Percentiles rank a stretch among this genome's conserved stretches.
Evolutionary conservation across 2,888 invertebrate genomes (phyloP).

Genomic region (Pristionchus mayeri): DNA sequence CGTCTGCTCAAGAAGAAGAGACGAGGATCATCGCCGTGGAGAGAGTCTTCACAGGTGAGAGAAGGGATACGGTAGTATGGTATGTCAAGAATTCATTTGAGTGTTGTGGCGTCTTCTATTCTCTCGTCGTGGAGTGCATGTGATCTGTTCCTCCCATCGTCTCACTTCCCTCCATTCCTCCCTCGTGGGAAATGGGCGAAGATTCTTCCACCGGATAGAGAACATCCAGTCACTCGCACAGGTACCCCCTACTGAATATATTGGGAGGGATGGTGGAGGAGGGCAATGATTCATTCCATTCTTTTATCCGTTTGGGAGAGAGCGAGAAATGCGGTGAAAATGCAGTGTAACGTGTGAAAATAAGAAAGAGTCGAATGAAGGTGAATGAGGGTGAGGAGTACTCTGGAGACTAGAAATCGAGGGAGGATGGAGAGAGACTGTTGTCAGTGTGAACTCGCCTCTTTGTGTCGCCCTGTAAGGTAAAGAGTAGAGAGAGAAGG

Average conservation of each 20-base stretch:
- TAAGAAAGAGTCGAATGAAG: not conserved
- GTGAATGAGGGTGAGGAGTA: not conserved
- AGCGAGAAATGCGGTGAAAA: not conserved
- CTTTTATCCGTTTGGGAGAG: slow-evolving; percentile 29
- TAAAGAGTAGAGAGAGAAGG: not conserved
- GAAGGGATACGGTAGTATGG: not conserved
- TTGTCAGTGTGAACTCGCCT: slow-evolving; percentile 22
- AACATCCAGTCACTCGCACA: slow-evolving; percentile 47
- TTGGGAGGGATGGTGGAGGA: not conserved
- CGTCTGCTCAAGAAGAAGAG: slow-evolving; percentile 44
- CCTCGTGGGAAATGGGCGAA: slow-evolving; percentile 38
- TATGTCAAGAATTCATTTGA: not conserved
- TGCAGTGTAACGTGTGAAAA: not conserved
- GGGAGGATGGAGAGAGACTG: not conserved
- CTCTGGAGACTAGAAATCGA: slow-evolving; percentile 11
- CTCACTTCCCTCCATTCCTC: slow-evolving; percentile 38
- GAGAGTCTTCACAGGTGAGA: slow-evolving; percentile 41
- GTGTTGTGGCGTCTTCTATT: slow-evolving; percentile 32
- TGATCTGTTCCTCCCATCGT: slow-evolving; percentile 4
- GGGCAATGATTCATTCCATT: not conserved
- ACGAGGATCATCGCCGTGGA: slow-evolving; percentile 38
- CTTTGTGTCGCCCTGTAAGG: slow-evolving; percentile 3
- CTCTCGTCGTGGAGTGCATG: not conserved
- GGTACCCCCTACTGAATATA: not conserved
- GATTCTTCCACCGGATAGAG: slow-evolving; percentile 50